Base-by-base conservation (phyloP, 1,140 invertebrate species). In the Coelopa frigida region DNA sequence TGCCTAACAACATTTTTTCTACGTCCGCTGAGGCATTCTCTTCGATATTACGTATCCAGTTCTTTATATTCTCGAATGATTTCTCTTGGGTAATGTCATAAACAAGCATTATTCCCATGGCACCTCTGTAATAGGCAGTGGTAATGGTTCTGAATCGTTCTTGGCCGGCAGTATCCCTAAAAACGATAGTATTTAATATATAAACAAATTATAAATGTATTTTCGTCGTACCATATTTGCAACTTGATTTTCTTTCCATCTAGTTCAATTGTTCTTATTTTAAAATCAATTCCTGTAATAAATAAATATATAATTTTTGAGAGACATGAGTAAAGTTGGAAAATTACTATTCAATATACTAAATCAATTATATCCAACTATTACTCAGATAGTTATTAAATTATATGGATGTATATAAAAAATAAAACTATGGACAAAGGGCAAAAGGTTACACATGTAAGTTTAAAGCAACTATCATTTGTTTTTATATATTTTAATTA, bases 61-160 rank as follows among this genome's bases (percentile, higher is more conserved):
- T 98, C 55, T 94, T 90, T 53, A 98, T 98, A 71, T 98, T 98
- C 69, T 98, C 94, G 75, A 98, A 99, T 57, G 89, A 95, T 75
- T 96, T 98, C 61, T 93, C 88, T 74, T 96, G 94, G 39, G 94
- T 98, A 52, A 98, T 94, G 70, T 99, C 95, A 72, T 98, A 98
- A 8, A 98, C 94, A 51, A 98, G 78, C 92, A 98, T 98, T 36
- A 98, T 98, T 46, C 95, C 95, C 94, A 98, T 98, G 21, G 95
- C 94, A 23, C 94, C 94, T 59, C 94, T 80, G 76, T 98, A 98
- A 70, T 98, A 98, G 3, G 94, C 94, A 46, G 94, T 98, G 27
- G 95, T 98, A 64, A 98, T 98, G 40, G 94, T 98, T 65, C 94
- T 84, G 76, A 98, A 98, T 58, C 95, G 81, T 72, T 92, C 84